Base-by-base conservation (phyloP, 1,140 invertebrate species). In the Macrocentrus cingulum region DNA sequence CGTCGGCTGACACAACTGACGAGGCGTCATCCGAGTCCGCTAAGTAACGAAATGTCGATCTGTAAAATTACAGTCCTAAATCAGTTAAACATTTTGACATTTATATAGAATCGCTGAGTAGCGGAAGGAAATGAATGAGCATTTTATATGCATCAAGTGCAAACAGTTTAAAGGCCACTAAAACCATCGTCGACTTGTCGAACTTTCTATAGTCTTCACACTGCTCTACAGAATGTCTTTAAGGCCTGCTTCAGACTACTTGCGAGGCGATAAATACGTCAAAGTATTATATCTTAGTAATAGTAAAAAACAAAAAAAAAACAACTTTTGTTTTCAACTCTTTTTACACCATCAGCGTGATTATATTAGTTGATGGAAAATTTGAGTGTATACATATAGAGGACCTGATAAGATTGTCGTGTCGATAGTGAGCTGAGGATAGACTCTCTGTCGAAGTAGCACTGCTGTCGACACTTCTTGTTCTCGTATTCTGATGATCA, bases 1-100 rank as follows among this genome's bases (percentile, higher is more conserved):
- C 74, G 36, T 79, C 77, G 8, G 70, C 73, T 15, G 77, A 76
- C 8, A 69, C 66, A 0, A 76, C 62, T 37, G 74, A 77, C 46
- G 75, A 76, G 0, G 73, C 71, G 55, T 77, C 76, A 52, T 78
- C 77, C 41, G 77, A 78, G 36, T 79, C 77, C 32, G 70, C 59
- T 8, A 68, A 52, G 53, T 78, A 78, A n/a, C 67, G 64, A 4
- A 64, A 70, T 23, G 71, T 66, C 11, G 66, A 66, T 64, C 71
- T 71, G 58, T 8, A 50, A 55, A n/a, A 2, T n/a, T 15, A 39
- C 8, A n/a, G 4, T 15, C 8, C n/a, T n/a, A n/a, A n/a, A n/a
- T n/a, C n/a, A n/a, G n/a, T n/a, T n/a, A n/a, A n/a, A n/a, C n/a
- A n/a, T n/a, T n/a, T n/a, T n/a, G n/a, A n/a, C n/a, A n/a, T n/a